Evolutionary conservation across 2,797 vertebrate genomes (phyloP), one percentile per base, ranked within the genome.

Genomic region (Bufotes viridis): DNA sequence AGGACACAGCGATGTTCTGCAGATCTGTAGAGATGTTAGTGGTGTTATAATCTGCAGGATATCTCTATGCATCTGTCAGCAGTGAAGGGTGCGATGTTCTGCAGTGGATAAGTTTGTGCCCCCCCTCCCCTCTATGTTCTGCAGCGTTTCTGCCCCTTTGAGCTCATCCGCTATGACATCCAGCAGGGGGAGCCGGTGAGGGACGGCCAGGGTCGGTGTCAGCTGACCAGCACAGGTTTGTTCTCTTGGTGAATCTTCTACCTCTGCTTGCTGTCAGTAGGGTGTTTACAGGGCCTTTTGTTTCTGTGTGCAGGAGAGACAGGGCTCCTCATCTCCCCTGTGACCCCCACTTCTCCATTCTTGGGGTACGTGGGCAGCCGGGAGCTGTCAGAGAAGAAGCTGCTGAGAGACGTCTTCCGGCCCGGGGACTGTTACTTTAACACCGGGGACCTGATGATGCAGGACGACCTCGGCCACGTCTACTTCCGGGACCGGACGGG

Each of bases 91-190:
- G 34, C 34, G 34, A 42, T 42, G 34, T 42, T 42, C 34, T 42
- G 29, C 29, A 72, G 69, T 34, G 55, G 9, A 26, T 80, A 20
- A 34, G 55, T 81, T 60, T 49, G 34, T 10, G n/a, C 24, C 15
- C n/a, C 49, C 53, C n/a, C 24, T 11, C 57, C n/a, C 18, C 53
- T 58, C 4, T 58, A 7, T 63, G 29, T 63, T 63, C 7, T 75
- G 11, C 92, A 98, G 97, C 93, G 91, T 18, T 92, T 93, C 86
- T 93, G 95, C 81, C 94, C 96, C 20, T 98, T 98, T 57, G 96
- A 97, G 89, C 92, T 98, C 87, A 85, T 98, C 79, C 94, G 93
- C 29, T 98, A 93, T 61, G 95, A 98, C n/a, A 93, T 95, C 2
- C 89, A 90, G n/a, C 92, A 93, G 8, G 95, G 94, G 0, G 94